Evolutionary conservation across 2,797 vertebrate species (phyloP), one percentile per base, ranked within the genome.

Genomic region (Ctenochaetus hawaiiensis): DNA sequence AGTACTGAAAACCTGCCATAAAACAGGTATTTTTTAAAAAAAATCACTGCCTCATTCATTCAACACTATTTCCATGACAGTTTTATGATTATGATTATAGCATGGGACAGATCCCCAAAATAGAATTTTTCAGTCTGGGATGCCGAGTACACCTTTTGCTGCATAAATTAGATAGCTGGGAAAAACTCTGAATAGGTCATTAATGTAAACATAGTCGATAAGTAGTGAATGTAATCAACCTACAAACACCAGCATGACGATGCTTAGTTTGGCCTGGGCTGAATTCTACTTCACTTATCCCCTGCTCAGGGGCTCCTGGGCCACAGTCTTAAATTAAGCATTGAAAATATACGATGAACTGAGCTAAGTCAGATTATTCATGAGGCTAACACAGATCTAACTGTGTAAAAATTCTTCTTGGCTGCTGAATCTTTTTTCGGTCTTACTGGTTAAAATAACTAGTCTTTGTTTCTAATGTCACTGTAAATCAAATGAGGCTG

Each of bases 291-390:
- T 62, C 10, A 10, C 44, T 51, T 62, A 7, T 60, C 14, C 18
- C 45, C 62, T 53, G 41, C 65, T 65, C 18, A 23, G 44, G 11
- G 12, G 23, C 12, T 30, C 72, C 2, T 8, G 47, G 14, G 18
- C n/a, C 8, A 7, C 18, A 75, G 13, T 45, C 26, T 60, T 39
- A 18, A 30, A 22, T 56, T 59, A 14, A 67, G 20, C 13, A 16
- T 57, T 47, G 12, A 12, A 80, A 72, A 73, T 11, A 66, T 47
- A 71, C 26, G 22, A 74, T 47, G 1, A 56, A 16, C 30, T 81
- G 22, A 58, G 16, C 8, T 41, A 72, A 17, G 65, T 77, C 72
- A 63, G 22, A 72, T 53, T 59, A 71, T 45, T 65, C 54, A 60
- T 57, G 41, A 43, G 12, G 43, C 26, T 7, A 1, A 11, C 8